These are phyloP conservation scores for Cydia pomonella DNA, from an alignment of 1,140 invertebrate species.

Conservation along the genomic window DNA sequence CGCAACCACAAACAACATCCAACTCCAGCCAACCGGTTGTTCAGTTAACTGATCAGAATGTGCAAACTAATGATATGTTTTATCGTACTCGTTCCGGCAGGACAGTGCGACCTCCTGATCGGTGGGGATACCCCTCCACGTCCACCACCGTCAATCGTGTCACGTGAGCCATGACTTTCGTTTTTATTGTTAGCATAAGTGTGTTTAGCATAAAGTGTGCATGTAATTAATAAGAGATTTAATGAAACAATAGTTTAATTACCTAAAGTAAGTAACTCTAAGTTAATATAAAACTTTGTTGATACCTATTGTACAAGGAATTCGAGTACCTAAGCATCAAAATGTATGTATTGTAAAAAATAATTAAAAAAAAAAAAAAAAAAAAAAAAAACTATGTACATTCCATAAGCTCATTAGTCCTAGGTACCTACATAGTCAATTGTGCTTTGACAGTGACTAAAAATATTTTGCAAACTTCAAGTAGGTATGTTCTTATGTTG, in stretches of 20 bases:
- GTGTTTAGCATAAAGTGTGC: neutral
- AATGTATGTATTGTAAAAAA: no score
- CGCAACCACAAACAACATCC: neutral
- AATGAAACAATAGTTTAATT: neutral
- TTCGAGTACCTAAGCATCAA: no score
- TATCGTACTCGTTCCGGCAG: constrained; percentile 30
- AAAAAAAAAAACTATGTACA: no score
- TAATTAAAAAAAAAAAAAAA: no score
- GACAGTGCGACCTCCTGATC: constrained; percentile 28
- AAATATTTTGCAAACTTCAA: no score
- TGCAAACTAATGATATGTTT: neutral
- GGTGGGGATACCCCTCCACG: constrained; percentile 6
- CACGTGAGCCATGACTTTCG: neutral
- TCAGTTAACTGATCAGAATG: constrained; percentile 17
- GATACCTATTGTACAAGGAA: neutral
- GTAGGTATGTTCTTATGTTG: no score
- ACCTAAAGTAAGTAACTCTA: neutral
- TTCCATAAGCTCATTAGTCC: no score
- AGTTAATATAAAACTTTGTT: neutral
- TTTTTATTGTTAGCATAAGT: neutral
- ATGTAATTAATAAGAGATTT: neutral
- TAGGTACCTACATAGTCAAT: no score
- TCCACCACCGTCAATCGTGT: neutral
- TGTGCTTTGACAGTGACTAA: no score
- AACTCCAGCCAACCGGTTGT: neutral